Percentiles rank a stretch among this genome's conserved stretches.
Conservation (phyloP, 2,113 vertebrate species). For the Elephas maximus region DNA sequence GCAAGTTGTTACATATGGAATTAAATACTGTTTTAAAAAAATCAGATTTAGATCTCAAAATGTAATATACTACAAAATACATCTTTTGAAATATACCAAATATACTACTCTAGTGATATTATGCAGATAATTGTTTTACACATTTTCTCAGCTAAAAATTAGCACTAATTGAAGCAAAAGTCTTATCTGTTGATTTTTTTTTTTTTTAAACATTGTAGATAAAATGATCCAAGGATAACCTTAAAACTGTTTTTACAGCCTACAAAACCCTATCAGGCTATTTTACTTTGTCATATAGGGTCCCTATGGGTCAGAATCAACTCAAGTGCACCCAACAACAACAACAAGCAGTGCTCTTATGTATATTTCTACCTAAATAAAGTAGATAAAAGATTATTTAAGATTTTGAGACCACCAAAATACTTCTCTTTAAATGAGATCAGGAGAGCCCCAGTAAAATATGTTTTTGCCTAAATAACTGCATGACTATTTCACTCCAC, state of each 20-base stretch:
- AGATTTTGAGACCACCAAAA: constrained; percentile 30
- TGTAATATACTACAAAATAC: too few relatives aligned
- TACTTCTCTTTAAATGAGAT: not conserved
- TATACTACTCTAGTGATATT: not conserved
- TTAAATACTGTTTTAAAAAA: not conserved
- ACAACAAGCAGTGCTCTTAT: not conserved
- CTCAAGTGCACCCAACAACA: not conserved
- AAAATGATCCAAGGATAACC: not conserved
- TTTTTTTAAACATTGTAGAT: constrained; percentile 27
- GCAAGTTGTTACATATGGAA: not conserved
- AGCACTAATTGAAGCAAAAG: not conserved
- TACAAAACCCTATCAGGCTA: too few relatives aligned
- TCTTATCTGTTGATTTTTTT: not conserved
- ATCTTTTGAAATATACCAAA: not conserved
- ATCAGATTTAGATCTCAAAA: constrained; percentile 32
- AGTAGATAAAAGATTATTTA: constrained; percentile 1
- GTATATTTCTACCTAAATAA: not conserved
- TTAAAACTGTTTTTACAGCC: not conserved
- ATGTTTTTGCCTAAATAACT: not conserved
- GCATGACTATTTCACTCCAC: not conserved
- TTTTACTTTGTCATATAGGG: too few relatives aligned
- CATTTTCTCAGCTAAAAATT: constrained; percentile 18
- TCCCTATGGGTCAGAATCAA: too few relatives aligned
- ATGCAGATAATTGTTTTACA: not conserved
- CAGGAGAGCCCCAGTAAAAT: not conserved